A percentile compares a stretch with the other conserved stretches of the same genome.
Evolutionary conservation across 2,113 vertebrate genomes (phyloP).

Genomic region (Puffinus mauretanicus): DNA sequence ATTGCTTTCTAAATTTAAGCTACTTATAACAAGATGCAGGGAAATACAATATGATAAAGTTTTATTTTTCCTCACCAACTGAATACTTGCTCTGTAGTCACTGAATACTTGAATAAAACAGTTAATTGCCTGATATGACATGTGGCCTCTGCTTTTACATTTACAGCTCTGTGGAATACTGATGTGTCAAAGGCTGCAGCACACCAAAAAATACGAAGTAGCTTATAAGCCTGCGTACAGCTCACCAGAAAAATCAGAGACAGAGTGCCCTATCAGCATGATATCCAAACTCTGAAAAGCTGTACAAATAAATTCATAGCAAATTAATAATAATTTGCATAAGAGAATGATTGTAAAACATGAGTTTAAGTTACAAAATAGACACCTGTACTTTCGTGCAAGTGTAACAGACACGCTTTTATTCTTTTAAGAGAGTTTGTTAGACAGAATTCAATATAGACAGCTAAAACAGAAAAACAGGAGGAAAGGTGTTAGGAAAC

Average conservation of each 20-base stretch:
- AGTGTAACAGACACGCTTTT: background rate
- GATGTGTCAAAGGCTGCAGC: background rate
- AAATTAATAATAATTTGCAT: background rate
- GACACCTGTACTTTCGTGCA: background rate
- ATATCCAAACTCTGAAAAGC: background rate
- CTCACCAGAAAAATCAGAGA: background rate
- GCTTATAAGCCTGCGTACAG: background rate
- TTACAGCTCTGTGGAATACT: background rate
- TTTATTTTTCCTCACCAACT: background rate
- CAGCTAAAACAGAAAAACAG: background rate
- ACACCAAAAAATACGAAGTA: background rate
- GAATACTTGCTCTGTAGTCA: background rate
- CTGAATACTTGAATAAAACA: background rate
- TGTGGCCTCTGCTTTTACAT: background rate
- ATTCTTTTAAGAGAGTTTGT: background rate
- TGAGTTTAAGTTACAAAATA: background rate
- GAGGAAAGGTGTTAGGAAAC: background rate
- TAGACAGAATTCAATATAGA: background rate
- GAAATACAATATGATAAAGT: background rate
- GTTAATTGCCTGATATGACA: background rate
- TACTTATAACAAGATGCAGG: background rate
- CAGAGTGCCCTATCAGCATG: background rate
- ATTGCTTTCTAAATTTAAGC: background rate
- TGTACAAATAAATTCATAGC: background rate
- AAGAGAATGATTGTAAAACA: background rate